These are phyloP conservation scores for Empis livida DNA, from an alignment of 2,888 invertebrate genomes.

Conservation along the genomic window DNA sequence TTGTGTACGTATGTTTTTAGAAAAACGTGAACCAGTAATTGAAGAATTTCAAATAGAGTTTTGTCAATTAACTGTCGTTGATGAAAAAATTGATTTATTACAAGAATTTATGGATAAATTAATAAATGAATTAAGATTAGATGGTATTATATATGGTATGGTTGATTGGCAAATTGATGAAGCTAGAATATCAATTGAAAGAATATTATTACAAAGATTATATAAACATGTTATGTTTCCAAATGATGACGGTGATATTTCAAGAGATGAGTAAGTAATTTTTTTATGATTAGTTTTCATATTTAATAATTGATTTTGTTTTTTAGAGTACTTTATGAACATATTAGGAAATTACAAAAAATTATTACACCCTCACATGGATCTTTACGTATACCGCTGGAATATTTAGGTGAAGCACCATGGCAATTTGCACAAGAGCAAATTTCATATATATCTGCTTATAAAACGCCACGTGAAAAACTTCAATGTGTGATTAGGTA, in stretches of 20 bases:
- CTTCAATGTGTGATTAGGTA: slow-evolving; percentile 37
- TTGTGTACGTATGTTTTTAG: slow-evolving; percentile 68
- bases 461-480: slow-evolving; percentile 82
- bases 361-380: slow-evolving; percentile 67
- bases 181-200: slow-evolving; percentile 73
- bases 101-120: slow-evolving; percentile 65
- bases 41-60: slow-evolving; percentile 70
- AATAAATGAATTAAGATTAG: slow-evolving; percentile 53
- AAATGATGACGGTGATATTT: slow-evolving; percentile 90
- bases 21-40: slow-evolving; percentile 59
- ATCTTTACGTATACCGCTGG: slow-evolving; percentile 67
- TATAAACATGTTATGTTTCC: slow-evolving; percentile 92
- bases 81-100: slow-evolving; percentile 83
- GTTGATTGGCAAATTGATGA: slow-evolving; percentile 50
- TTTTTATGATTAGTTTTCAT: not conserved
- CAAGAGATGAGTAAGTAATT: slow-evolving; percentile 67
- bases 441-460: slow-evolving; percentile 76
- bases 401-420: slow-evolving; percentile 81
- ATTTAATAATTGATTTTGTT: slow-evolving; percentile 1
- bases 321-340: slow-evolving; percentile 68
- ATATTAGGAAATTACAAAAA: slow-evolving; percentile 68
- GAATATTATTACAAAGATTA: slow-evolving; percentile 80
- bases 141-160: slow-evolving; percentile 59
- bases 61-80: slow-evolving; percentile 62
- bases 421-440: slow-evolving; percentile 92